Evolutionary conservation across 2,113 vertebrate genomes (phyloP).

Genomic region (Mastomys coucha): DNA sequence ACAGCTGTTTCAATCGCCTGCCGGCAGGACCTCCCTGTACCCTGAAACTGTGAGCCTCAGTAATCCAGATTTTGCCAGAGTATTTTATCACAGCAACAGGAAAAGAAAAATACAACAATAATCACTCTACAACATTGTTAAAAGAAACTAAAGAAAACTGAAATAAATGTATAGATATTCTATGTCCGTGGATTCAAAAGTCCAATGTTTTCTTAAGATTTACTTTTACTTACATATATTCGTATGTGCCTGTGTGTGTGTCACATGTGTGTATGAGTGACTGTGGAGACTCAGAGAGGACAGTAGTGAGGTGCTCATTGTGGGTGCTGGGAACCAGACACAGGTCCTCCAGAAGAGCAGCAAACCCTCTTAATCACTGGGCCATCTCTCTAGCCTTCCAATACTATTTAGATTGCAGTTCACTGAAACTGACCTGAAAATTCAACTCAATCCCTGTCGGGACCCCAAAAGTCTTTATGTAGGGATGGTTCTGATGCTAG

Average conservation of each 20-base stretch:
- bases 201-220: not conserved
- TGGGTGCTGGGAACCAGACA: not conserved
- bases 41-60: not conserved
- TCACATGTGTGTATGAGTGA: not conserved
- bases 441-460: not conserved
- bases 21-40: not conserved
- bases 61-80: not conserved
- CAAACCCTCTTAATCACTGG: not conserved
- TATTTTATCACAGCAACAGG: not conserved
- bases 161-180: not conserved
- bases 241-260: not conserved
- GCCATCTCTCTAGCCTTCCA: not conserved
- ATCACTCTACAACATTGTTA: not conserved
- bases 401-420: slow-evolving; percentile 34
- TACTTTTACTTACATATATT: not conserved
- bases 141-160: slow-evolving; percentile 20
- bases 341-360: not conserved
- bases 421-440: not conserved
- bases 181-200: not conserved
- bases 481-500: no score
- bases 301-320: not conserved
- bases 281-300: not conserved
- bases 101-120: not conserved
- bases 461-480: not conserved
- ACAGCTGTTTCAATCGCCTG: not conserved